Conservation (phyloP, 2,888 invertebrate species). For the Deroplatys truncata region DNA sequence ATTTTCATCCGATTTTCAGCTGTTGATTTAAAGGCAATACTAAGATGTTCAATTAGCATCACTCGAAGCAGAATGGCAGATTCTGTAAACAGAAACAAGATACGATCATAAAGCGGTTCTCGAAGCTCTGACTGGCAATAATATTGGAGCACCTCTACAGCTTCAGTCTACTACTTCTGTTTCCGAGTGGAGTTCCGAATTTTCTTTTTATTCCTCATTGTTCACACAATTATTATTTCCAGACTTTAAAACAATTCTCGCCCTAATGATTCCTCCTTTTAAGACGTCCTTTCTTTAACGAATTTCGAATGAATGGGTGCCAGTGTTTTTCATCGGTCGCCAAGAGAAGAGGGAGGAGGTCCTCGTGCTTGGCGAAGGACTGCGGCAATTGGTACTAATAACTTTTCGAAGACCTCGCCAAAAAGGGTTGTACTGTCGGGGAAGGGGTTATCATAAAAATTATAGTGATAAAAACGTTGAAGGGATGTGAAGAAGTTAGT, state of each 20-base stretch:
- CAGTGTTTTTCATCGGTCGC: conserved; percentile 22
- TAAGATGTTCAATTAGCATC: not conserved
- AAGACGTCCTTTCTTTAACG: conserved; percentile 22
- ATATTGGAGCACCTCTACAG: not conserved
- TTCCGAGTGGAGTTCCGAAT: not conserved
- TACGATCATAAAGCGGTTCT: not conserved
- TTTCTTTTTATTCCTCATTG: not conserved
- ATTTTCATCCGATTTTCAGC: not conserved
- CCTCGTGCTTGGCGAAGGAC: conserved; percentile 6
- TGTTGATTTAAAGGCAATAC: not conserved
- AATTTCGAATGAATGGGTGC: conserved; percentile 23
- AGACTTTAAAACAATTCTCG: conserved; percentile 6
- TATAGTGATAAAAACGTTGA: not conserved
- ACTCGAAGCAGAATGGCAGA: not conserved
- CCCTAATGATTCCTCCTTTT: conserved; percentile 3
- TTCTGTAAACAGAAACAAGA: not conserved
- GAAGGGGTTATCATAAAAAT: not conserved
- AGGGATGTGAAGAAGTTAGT: not conserved
- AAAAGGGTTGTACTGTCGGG: conserved; percentile 17
- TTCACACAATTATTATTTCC: conserved; percentile 9
- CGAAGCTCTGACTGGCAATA: not conserved
- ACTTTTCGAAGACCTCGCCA: conserved; percentile 27
- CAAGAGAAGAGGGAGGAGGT: not conserved
- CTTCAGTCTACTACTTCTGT: not conserved
- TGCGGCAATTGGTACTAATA: conserved; percentile 25